Percentiles rank a stretch among this genome's conserved stretches.
phyloP scores from a whole-genome alignment of 2,113 vertebrate species.

The Edolisoma coerulescens region DNA sequence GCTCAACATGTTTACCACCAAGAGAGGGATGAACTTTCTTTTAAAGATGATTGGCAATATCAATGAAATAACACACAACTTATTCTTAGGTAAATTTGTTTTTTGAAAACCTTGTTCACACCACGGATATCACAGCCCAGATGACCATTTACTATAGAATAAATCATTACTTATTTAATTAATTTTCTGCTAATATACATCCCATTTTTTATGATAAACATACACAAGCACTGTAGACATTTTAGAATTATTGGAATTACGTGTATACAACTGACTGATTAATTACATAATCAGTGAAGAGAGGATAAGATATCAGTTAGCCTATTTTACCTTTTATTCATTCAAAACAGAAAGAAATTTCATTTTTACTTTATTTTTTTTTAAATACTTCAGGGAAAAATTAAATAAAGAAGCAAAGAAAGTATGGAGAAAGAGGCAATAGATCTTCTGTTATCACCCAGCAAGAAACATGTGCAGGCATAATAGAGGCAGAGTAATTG shows the following conservation, averaged over 20 bases:
- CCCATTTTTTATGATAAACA: background rate
- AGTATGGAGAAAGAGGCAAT: background rate
- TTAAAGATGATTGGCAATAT: background rate
- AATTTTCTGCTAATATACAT: background rate
- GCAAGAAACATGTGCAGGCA: background rate
- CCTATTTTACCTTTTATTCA: background rate
- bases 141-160: background rate
- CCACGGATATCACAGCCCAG: background rate
- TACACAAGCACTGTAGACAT: background rate
- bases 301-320: background rate
- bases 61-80: accelerated
- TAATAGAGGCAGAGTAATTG: background rate
- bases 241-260: background rate
- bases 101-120: background rate
- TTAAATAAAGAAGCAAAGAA: background rate
- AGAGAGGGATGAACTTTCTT: background rate
- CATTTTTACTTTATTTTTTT: too few relatives aligned
- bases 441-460: background rate
- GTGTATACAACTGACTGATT: background rate
- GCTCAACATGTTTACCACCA: background rate
- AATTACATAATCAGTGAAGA: background rate
- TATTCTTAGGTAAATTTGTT: background rate
- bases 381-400: background rate
- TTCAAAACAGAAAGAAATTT: background rate
- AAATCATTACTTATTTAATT: background rate